These are phyloP conservation scores for Imbricaverruca yamaguchii DNA, from an alignment of 2,888 invertebrate genomes.

Conservation along the genomic window DNA sequence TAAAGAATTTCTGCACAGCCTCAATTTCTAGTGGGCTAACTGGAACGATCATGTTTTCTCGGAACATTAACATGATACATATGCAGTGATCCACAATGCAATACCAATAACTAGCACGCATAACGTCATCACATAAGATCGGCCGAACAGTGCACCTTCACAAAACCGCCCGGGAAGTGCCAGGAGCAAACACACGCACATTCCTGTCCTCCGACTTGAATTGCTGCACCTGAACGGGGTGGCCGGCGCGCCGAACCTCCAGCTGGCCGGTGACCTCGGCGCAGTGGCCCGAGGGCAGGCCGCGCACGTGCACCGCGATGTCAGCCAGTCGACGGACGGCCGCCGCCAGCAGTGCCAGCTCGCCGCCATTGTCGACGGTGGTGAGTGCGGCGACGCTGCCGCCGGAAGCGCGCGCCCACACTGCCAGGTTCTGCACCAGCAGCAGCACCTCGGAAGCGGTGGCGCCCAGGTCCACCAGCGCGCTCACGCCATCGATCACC, in stretches of 20 bases:
- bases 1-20: no score
- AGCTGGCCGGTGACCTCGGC: slow-evolving; percentile 3
- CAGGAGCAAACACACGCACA: not conserved
- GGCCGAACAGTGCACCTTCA: not conserved
- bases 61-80: no score
- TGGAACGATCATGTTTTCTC: no score
- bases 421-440: not conserved
- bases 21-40: no score
- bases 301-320: not conserved
- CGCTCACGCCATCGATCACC: not conserved
- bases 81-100: no score
- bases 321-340: not conserved
- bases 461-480: not conserved
- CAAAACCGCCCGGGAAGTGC: not conserved
- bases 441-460: not conserved
- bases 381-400: not conserved
- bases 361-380: not conserved
- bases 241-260: not conserved
- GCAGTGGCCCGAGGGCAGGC: not conserved
- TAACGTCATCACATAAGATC: no score
- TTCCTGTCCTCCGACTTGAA: slow-evolving; percentile 17
- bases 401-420: not conserved
- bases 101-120: no score
- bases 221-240: not conserved
- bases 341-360: not conserved